These are phyloP conservation scores for Mylabris sibirica DNA, from an alignment of 2,888 invertebrate species.

Conservation along the genomic window DNA sequence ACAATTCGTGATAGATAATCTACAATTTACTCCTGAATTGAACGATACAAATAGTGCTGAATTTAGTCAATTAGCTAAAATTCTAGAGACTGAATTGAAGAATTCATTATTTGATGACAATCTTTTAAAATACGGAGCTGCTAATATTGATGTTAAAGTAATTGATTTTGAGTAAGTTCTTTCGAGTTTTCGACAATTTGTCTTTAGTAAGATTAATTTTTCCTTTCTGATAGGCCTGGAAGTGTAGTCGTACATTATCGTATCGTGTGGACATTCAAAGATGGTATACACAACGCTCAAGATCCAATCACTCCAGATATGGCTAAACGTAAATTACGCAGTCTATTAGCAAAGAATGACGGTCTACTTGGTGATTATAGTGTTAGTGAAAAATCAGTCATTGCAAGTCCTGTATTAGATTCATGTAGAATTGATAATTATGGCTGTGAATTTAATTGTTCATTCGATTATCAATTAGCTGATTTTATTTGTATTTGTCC, in stretches of 20 bases:
- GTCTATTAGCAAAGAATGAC: constrained; percentile 63
- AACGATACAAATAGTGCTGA: constrained; percentile 68
- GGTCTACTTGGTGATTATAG: constrained; percentile 63
- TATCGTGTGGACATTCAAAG: constrained; percentile 70
- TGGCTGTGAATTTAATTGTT: constrained; percentile 72
- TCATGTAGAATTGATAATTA: constrained; percentile 72
- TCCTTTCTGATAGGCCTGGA: constrained; percentile 63
- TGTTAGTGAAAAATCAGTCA: constrained; percentile 64
- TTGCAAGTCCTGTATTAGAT: constrained; percentile 68
- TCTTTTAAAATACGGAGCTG: constrained; percentile 63
- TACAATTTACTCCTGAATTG: constrained; percentile 68
- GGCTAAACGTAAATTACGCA: constrained; percentile 63
- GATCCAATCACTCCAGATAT: constrained; percentile 64
- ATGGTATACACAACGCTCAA: constrained; percentile 59
- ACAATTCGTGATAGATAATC: constrained; percentile 71
- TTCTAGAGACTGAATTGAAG: constrained; percentile 69
- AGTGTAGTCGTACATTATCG: constrained; percentile 72
- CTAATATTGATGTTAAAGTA: constrained; percentile 69
- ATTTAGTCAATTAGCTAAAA: constrained; percentile 68
- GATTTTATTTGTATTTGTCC: constrained; percentile 75
- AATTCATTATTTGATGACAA: constrained; percentile 66
- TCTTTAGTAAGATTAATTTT: not conserved
- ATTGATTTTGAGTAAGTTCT: constrained; percentile 67
- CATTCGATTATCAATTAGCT: constrained; percentile 69
- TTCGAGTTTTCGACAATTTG: constrained; percentile 1